A percentile compares a stretch with the other conserved stretches of the same genome.
Evolutionary conservation across 2,113 vertebrate species (phyloP).

Genomic region (Petrocephalus microphthalmus): DNA sequence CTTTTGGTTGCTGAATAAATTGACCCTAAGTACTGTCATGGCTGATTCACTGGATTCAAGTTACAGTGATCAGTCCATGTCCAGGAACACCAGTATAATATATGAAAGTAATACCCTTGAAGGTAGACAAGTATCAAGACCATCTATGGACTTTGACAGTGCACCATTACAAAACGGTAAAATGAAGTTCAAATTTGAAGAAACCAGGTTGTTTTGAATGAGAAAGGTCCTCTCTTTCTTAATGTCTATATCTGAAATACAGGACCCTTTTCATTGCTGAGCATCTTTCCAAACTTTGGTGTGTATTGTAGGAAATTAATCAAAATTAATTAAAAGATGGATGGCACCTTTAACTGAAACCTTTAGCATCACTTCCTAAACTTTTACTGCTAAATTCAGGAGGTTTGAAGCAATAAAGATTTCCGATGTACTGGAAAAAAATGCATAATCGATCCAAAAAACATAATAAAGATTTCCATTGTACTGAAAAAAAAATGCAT

Average conservation of each 20-base stretch:
- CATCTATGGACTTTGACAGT: not conserved
- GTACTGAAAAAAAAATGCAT: not conserved
- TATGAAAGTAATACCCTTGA: not conserved
- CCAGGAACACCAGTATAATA: not conserved
- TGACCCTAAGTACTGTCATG: not conserved
- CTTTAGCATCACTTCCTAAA: not conserved
- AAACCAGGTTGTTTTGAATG: not conserved
- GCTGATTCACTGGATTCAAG: not conserved
- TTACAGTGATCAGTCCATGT: not conserved
- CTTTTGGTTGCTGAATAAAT: conserved; percentile 1
- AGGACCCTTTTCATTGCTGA: not conserved
- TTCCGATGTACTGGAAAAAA: not conserved
- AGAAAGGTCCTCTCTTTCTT: not conserved
- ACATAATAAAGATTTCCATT: not conserved
- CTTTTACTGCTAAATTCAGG: not conserved
- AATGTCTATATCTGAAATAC: not conserved
- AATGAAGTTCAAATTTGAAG: not conserved
- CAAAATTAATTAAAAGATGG: not conserved
- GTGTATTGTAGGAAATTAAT: not conserved
- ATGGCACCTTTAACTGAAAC: not conserved
- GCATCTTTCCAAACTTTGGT: not conserved
- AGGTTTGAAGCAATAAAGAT: not conserved
- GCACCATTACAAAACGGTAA: not conserved
- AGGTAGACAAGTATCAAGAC: not conserved
- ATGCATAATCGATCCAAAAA: not conserved